Evolutionary conservation across 2,888 invertebrate species (phyloP).

Genomic region (Parthenolecanium corni): DNA sequence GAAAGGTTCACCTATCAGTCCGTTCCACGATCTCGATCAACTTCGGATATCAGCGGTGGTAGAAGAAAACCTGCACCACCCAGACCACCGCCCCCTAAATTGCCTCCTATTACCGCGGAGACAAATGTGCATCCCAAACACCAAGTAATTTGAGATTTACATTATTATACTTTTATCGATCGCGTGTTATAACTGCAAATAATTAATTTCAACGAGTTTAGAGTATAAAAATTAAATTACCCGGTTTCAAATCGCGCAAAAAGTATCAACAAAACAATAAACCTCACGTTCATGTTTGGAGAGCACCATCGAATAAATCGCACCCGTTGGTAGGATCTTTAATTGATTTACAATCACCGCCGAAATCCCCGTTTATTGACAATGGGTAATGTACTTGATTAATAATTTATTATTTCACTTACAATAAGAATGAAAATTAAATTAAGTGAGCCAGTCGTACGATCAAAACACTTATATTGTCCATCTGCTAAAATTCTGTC

Average conservation of each 20-base stretch:
- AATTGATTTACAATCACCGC: conserved; percentile 59
- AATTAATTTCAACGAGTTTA: not conserved
- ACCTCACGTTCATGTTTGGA: conserved; percentile 19
- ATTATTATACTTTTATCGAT: no score
- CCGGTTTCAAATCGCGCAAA: conserved; percentile 23
- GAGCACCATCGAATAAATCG: conserved; percentile 21
- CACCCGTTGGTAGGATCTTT: conserved; percentile 43
- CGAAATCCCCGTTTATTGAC: conserved; percentile 48
- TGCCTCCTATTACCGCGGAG: conserved; percentile 33
- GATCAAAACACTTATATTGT: no score
- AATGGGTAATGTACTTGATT: not conserved
- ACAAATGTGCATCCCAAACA: conserved; percentile 33
- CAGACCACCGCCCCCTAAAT: conserved; percentile 57
- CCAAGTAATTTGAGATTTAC: conserved; percentile 34
- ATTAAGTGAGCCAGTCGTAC: no score
- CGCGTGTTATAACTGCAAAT: not conserved
- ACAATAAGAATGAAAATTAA: no score
- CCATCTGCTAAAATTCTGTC: no score
- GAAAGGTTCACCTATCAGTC: conserved; percentile 17
- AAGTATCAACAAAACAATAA: conserved; percentile 5
- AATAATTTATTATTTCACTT: no score
- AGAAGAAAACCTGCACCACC: conserved; percentile 64
- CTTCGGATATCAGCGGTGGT: conserved; percentile 36
- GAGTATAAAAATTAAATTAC: conserved; percentile 27
- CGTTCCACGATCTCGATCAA: conserved; percentile 30